Base-by-base conservation (phyloP, 2,113 vertebrate genomes). In the Syngnathus scovelli region DNA sequence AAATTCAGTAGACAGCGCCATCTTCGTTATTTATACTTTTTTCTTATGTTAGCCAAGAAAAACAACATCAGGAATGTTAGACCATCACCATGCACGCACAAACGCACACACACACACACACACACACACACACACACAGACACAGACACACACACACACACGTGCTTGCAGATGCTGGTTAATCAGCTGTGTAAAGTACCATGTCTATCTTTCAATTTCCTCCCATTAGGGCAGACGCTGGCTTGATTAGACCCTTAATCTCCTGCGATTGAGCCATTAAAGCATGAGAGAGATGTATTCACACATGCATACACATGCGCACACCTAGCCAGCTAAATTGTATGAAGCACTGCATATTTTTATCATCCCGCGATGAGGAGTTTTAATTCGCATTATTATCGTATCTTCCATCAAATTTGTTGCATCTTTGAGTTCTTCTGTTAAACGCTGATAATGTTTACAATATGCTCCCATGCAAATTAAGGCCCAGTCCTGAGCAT, bases 181-280 rank as follows among this genome's bases (percentile, higher is more conserved):
- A 95, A 95, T 94, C 94, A 96, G 90, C 92, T 94, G 92, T 95
- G 92, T 93, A 94, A 95, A 95, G 92, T 92, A 91, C 91, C 92
- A 94, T 93, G 93, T 94, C 93, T 93, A 93, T 95, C 93, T 94
- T 93, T 95, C 93, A 95, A 94, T 95, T 94, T 93, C 92, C 92
- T 90, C 90, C 93, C 92, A 95, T 96, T 95, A 95, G 92, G 91
- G 89, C 88, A 93, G 94, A 94, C 91, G 92, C 92, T 91, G 92
- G 94, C 95, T 94, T 95, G 93, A 98, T 96, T 95, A 95, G 94
- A 90, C 91, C 89, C 90, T 94, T 95, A 94, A 94, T 97, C 94
- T 95, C 91, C 89, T 90, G 75, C 85, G 86, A 91, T 89, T 89
- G 81, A 91, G 89, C 88, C 85, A 89, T 88, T 88, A 86, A 77